phyloP scores from a whole-genome alignment of 2,113 vertebrate species.

The Corydoras maculifer region DNA sequence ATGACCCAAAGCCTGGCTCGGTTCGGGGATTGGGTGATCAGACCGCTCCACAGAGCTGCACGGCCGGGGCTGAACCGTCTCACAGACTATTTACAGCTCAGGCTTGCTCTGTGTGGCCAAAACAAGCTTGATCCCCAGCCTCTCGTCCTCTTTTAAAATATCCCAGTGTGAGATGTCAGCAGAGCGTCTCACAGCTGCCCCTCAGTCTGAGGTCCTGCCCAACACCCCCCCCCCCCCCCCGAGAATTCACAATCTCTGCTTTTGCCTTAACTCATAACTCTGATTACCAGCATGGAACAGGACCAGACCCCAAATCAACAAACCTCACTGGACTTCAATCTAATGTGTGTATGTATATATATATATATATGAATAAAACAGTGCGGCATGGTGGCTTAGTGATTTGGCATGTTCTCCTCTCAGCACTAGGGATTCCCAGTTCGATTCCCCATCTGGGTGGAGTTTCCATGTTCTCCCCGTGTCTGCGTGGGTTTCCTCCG shows the following conservation, averaged over 20 bases:
- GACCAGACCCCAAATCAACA: constrained; percentile 20
- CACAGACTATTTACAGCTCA: constrained; percentile 17
- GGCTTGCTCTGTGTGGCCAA: constrained; percentile 54
- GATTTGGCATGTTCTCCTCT: too few species aligned
- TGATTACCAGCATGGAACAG: constrained; percentile 46
- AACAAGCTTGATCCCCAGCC: constrained; percentile 71
- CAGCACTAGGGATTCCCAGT: too few species aligned
- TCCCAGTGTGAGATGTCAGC: constrained; percentile 75
- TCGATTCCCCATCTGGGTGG: too few species aligned
- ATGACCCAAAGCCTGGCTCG: too few species aligned
- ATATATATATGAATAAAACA: too few species aligned
- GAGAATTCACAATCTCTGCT: constrained; percentile 13
- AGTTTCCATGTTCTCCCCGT: too few species aligned
- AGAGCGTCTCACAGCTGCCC: constrained; percentile 78
- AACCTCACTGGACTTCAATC: too few species aligned
- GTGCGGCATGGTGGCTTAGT: too few species aligned
- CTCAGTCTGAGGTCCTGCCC: constrained; percentile 38
- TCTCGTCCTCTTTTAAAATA: constrained; percentile 85
- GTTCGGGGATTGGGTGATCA: too few species aligned
- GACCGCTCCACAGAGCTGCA: too few species aligned
- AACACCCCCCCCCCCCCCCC: constrained; percentile 47
- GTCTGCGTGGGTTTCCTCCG: too few species aligned
- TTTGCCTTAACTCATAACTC: background rate
- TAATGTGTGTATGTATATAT: too few species aligned
- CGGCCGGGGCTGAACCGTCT: background rate